Percentiles rank a stretch among this genome's conserved stretches.
phyloP scores from a whole-genome alignment of 37 sponge, comb jelly and placozoan species.

The Hexactinellida sp. region DNA sequence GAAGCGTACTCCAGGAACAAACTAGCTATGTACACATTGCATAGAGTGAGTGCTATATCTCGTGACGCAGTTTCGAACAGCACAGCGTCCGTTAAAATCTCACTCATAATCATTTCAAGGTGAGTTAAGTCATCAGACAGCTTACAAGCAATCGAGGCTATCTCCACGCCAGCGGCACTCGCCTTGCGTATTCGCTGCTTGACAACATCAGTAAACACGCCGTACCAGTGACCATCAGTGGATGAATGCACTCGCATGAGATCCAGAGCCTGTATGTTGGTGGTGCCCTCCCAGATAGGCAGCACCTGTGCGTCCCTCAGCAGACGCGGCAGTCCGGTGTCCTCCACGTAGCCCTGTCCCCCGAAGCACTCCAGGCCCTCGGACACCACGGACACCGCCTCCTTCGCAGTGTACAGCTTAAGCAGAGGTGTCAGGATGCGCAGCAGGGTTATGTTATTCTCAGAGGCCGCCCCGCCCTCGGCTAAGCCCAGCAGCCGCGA shows the following conservation, averaged over 20 bases:
- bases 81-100: background rate
- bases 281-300: conserved; percentile 96
- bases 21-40: conserved; percentile 41
- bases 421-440: conserved; percentile 58
- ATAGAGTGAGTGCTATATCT: conserved; percentile 49
- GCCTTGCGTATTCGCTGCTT: conserved; percentile 18
- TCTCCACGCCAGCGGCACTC: background rate
- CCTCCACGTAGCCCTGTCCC: conserved; percentile 93
- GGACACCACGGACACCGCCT: conserved; percentile 53
- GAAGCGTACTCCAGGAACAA: background rate
- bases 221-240: conserved; percentile 21
- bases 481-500: conserved; percentile 41
- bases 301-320: conserved; percentile 87
- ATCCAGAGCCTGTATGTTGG: conserved; percentile 77
- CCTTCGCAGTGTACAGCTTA: conserved; percentile 88
- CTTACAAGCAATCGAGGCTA: background rate
- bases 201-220: background rate
- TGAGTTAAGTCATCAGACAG: background rate
- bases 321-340: conserved; percentile 73
- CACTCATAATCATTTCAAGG: background rate
- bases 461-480: conserved; percentile 32
- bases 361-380: conserved; percentile 93
- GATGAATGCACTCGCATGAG: conserved; percentile 48
- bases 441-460: conserved; percentile 26
- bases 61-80: conserved; percentile 43